Evolutionary conservation across 2,797 vertebrate species (phyloP), one percentile per base, ranked within the genome.

Genomic region (Siniperca scherzeri): DNA sequence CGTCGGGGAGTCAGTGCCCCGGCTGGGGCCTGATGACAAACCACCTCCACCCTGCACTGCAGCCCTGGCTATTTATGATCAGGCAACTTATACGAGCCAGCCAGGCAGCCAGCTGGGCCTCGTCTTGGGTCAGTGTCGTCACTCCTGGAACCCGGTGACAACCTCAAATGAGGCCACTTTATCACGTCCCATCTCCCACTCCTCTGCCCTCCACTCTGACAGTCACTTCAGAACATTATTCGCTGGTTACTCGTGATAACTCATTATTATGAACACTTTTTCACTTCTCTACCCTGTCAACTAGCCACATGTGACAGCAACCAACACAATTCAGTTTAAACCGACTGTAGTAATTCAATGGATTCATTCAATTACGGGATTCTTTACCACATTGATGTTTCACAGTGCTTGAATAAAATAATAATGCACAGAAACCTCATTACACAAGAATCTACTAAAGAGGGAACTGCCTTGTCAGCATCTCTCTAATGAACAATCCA

Each of bases 21-120:
- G 79, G 87, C 91, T 84, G 87, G 80, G 86, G 78, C 78, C 84
- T 11, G 88, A 92, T 92, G 92, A 95, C 89, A 92, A 92, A 94
- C 86, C 91, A 79, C 88, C 89, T 93, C 87, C 77, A 87, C 82
- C 84, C 88, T 56, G 74, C 81, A 66, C 78, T 16, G 75, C 85
- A 25, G 88, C 21, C 70, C 65, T 12, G 69, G 84, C 86, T 91
- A 90, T 93, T 94, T 94, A 92, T 88, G 89, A 92, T 70, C 81
- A 59, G 72, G 74, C 61, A 74, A 71, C 74, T 80, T 73, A 25
- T 74, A 81, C 27, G 59, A 86, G 90, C 57, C 25, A 8, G 46
- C 33, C 70, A 5, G 56, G 13, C 77, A 4, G 61, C 75, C 89
- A 82, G 77, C 90, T 67, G 88, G 85, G 73, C 78, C 69, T 80